Evolutionary conservation across 2,888 invertebrate genomes (phyloP), one percentile per base, ranked within the genome.

Genomic region (Eristalis pertinax): DNA sequence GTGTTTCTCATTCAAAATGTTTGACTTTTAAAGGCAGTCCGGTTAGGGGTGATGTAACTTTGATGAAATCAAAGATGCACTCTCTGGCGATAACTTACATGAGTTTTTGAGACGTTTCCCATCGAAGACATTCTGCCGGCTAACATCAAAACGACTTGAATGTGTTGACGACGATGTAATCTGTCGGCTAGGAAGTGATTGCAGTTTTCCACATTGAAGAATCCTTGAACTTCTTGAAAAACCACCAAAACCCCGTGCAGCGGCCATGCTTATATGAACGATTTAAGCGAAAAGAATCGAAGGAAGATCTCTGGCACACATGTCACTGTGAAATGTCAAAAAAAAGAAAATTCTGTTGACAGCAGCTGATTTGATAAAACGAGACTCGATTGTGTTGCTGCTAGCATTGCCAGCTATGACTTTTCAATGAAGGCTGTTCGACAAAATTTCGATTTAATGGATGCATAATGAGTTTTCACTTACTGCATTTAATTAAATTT

Each of bases 171-270:
- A 89, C 19, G 89, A 67, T 74, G 86, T 83, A 65, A 89, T 69
- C 11, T 89, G 82, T 43, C 89, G 88, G 41, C 69, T 89, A 65
- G 82, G 84, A 10, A 89, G 38, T 64, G 85, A 56, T 87, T 89
- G 89, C n/a, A 90, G 84, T 29, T 89, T 89, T 73, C 89, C 89
- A 50, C 87, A 89, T 75, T 89, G 86, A 63, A 90, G 76, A 89
- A 90, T 84, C 86, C 89, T 89, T 19, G 89, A 87, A 88, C 89
- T 90, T 89, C 88, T 89, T 2, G 89, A 86, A 88, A 90, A 84
- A 82, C 87, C 77, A 62, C 85, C 89, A 78, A 90, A 72, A 75
- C 88, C 83, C 77, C 90, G 88, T 84, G 81, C 87, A 56, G 89
- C 89, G 79, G 90, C 90, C 90, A 90, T 90, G 88, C 89, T 89